phyloP scores from a whole-genome alignment of 2,113 vertebrate genomes.

The Sander lucioperca region DNA sequence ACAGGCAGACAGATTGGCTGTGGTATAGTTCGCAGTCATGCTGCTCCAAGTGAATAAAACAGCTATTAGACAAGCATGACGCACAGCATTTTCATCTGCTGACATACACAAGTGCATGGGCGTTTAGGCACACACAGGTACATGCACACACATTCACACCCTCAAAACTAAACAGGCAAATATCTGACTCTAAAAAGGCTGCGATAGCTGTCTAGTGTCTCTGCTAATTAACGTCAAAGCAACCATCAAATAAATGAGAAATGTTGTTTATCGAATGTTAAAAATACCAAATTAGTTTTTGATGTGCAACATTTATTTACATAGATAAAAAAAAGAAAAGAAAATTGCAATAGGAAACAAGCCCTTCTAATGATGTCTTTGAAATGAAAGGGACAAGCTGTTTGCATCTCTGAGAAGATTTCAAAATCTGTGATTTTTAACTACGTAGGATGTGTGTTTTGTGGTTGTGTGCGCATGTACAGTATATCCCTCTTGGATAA shows the following conservation, averaged over 20 bases:
- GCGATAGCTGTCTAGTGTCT: conserved; percentile 4
- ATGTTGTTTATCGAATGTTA: conserved; percentile 15
- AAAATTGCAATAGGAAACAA: not conserved
- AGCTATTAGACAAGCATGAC: conserved; percentile 67
- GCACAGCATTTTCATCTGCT: conserved; percentile 41
- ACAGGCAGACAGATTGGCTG: conserved; percentile 59
- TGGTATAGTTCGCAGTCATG: conserved; percentile 53
- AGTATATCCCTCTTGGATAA: not conserved
- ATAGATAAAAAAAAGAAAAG: conserved; percentile 8
- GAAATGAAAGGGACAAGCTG: not conserved
- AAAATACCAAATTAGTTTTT: conserved; percentile 33
- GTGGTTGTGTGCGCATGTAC: not conserved
- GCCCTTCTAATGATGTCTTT: not conserved
- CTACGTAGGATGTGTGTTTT: not conserved
- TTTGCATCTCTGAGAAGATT: conserved; percentile 1
- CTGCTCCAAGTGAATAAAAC: conserved; percentile 64
- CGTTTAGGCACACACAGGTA: conserved; percentile 15
- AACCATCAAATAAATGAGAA: conserved; percentile 29
- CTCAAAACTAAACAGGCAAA: conserved; percentile 12
- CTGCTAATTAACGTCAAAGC: conserved; percentile 51
- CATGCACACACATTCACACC: conserved; percentile 14
- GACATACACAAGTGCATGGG: conserved; percentile 19
- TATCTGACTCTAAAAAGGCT: not conserved
- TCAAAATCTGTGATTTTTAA: conserved; percentile 6
- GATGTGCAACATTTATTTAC: conserved; percentile 22